Base-by-base conservation (phyloP, 1,140 invertebrate species). In the Dreissena polymorpha region DNA sequence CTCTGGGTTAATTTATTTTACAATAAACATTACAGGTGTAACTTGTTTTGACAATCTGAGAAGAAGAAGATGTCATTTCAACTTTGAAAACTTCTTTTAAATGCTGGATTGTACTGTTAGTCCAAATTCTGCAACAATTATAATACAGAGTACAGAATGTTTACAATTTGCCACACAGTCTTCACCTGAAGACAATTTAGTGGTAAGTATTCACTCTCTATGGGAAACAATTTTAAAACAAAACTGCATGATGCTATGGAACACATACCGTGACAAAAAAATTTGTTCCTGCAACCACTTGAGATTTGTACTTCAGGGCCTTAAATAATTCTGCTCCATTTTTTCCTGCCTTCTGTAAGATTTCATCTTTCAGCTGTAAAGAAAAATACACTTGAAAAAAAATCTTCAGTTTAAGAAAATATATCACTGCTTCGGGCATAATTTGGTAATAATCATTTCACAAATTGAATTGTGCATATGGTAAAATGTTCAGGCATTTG, bases 231-330 rank as follows among this genome's bases (percentile, higher is more conserved):
- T 49, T 12, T 49, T 2, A 39, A 50, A n/a, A n/a, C 2, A 49
- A 50, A 71, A 71, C 25, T 16, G n/a, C n/a, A n/a, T n/a, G 39
- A 39, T 39, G 2, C 39, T 39, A 8, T 39, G 39, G 39, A 8
- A 39, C 39, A 39, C 39, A 74, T 79, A 80, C 77, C 77, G 70
- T 80, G 57, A 80, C 68, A 80, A 80, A 80, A 50, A 55, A 71
- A 49, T 80, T 80, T n/a, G 68, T 60, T 18, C 77, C 77, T 14
- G 77, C 65, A 21, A 80, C 77, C 51, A 80, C 0, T 55, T 80
- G 77, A 13, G 51, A 70, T 71, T 27, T 80, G 50, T 71, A 80
- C 27, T 10, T 14, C 16, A 80, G 3, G 27, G 77, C 53, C 49
- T 80, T 53, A 23, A 27, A 80, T 13, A 60, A 10, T 5, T 55